Base-by-base conservation (phyloP, 23 tunicate species). In the Halocynthia aurantium region DNA sequence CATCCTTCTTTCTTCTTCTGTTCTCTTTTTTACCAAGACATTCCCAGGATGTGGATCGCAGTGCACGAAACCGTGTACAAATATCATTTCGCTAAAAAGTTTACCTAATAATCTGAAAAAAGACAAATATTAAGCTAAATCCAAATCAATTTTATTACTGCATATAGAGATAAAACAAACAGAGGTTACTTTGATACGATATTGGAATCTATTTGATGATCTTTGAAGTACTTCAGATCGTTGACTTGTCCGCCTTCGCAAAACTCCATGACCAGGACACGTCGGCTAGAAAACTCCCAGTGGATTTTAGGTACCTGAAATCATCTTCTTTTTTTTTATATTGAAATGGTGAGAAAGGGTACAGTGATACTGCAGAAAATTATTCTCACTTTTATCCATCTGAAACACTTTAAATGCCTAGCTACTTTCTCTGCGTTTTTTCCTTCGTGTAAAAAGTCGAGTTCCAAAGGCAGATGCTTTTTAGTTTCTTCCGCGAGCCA, bases 31-130 rank as follows among this genome's bases (percentile, higher is more conserved):
- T 0, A 94, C 85, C 51, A 94, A 65, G 52, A 94, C 77, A 70
- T 94, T 94, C 8, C 99, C 99, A 7, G 99, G 99, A 67, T 94
- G 99, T 18, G 99, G 99, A 74, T 94, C 99, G 73, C 91, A 88
- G 77, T 94, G 99, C 6, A 94, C 94, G 67, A 94, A 94, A 6
- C 99, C 99, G 53, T 84, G 95, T 63, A 81, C 88, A 73, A 94
- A 94, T 61, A 94, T 94, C 99, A 94, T 94, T 73, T 94, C 99
- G 63, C 98, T 92, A 75, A 82, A 92, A 52, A 92, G 52, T 50
- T 92, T 86, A 22, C 98, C 98, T 10, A 92, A 70, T 49, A 86
- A 50, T 53, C 95, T 88, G 58, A 21, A 81, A 56, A 71, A 10
- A 10, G 40, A 50, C 11, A 18, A 68, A 13, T 11, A 67, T 17